Conservation (phyloP, 1,140 invertebrate genomes). For the Drosophila aff. region DNA sequence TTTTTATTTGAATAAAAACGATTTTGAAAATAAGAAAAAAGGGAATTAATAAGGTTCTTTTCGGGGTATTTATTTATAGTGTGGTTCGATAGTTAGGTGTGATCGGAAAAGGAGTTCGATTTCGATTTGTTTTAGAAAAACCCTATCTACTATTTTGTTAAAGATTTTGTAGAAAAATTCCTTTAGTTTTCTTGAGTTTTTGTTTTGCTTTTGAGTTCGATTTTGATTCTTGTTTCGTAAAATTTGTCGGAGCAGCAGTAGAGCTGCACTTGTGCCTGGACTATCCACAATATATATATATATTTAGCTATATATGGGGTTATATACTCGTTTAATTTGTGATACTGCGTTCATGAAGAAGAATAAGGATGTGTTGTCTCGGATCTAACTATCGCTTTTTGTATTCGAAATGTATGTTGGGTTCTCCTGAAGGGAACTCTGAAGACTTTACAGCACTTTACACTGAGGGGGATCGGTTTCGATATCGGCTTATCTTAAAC, state of each 20-base stretch:
- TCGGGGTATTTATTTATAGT: constrained; percentile 22
- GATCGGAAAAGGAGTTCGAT: constrained; percentile 30
- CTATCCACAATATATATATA: constrained; percentile 49
- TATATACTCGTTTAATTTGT: constrained; percentile 65
- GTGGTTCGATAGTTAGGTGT: constrained; percentile 21
- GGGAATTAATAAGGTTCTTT: constrained; percentile 13
- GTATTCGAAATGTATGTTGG: constrained; percentile 61
- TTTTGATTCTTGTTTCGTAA: constrained; percentile 57
- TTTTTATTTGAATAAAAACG: constrained; percentile 25
- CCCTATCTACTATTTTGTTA: constrained; percentile 46
- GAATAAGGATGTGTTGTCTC: constrained; percentile 2
- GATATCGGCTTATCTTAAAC: constrained; percentile 59
- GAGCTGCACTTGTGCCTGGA: constrained; percentile 53
- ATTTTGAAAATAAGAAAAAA: constrained; percentile 24
- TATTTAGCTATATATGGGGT: constrained; percentile 51
- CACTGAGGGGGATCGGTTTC: constrained; percentile 39
- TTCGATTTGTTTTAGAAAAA: constrained; percentile 27
- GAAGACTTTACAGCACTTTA: constrained; percentile 43
- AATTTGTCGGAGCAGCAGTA: constrained; percentile 42
- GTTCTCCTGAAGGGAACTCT: constrained; percentile 15
- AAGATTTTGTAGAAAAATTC: constrained; percentile 51
- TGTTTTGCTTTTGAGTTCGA: constrained; percentile 38
- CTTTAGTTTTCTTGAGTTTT: constrained; percentile 20
- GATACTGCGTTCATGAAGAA: constrained; percentile 64
- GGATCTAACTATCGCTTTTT: constrained; percentile 25